A percentile compares a stretch with the other conserved stretches of the same genome.
Conservation (phyloP, 2,888 invertebrate species). For the Cremastinae sp. region DNA sequence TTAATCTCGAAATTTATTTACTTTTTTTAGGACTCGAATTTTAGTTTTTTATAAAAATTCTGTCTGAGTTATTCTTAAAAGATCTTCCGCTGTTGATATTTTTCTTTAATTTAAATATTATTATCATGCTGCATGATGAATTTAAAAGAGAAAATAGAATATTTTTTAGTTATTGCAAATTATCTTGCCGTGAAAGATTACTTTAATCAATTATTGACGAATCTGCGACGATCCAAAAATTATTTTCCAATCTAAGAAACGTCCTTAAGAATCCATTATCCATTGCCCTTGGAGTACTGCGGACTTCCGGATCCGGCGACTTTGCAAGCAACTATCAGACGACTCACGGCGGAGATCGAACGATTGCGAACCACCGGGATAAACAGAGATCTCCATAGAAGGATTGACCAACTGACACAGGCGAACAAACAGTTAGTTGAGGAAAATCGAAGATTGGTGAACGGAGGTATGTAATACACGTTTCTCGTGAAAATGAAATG, state of each 20-base stretch:
- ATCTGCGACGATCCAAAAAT: slow-evolving; percentile 53
- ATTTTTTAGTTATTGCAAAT: too few species aligned
- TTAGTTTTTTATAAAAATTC: too few species aligned
- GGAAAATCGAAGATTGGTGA: slow-evolving; percentile 69
- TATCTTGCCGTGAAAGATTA: too few species aligned
- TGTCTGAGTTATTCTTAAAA: too few species aligned
- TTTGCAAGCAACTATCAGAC: slow-evolving; percentile 81
- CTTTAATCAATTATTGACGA: too few species aligned
- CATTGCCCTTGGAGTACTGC: slow-evolving; percentile 82
- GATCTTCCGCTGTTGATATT: too few species aligned
- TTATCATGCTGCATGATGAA: too few species aligned
- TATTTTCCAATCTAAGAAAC: slow-evolving; percentile 62
- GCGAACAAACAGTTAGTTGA: slow-evolving; percentile 68
- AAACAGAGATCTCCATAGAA: slow-evolving; percentile 72
- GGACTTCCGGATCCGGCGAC: slow-evolving; percentile 82
- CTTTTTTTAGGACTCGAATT: too few species aligned
- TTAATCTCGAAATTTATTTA: background rate
- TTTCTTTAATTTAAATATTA: too few species aligned
- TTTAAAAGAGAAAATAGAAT: too few species aligned
- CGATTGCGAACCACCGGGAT: slow-evolving; percentile 72
- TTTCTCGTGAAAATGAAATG: too few species aligned
- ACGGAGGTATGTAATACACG: slow-evolving; percentile 62
- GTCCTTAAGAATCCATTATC: slow-evolving; percentile 81
- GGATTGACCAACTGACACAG: slow-evolving; percentile 69
- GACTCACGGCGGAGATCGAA: slow-evolving; percentile 80